These are phyloP conservation scores for Tragelaphus scriptus DNA, from an alignment of 2,113 vertebrate species.

Conservation along the genomic window DNA sequence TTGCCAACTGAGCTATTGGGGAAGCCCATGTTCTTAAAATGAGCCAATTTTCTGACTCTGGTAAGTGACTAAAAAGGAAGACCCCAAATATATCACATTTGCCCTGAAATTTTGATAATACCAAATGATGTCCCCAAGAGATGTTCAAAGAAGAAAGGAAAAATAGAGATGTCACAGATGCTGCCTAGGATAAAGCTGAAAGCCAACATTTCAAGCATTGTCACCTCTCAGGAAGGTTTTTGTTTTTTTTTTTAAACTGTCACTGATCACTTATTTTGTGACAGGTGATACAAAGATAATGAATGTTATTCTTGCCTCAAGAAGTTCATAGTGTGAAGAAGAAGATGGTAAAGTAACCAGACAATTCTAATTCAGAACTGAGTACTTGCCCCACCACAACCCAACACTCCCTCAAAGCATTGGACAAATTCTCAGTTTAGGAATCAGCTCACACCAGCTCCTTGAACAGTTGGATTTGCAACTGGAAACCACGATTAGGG, in stretches of 20 bases:
- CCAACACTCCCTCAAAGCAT: background rate
- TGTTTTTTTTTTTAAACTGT: background rate
- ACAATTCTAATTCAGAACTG: background rate
- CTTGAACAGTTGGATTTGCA: background rate
- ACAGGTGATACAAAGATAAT: background rate
- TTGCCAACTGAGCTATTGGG: background rate
- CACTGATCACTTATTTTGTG: background rate
- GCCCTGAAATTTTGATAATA: background rate
- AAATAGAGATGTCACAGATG: conserved; percentile 42
- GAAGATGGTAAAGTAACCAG: background rate
- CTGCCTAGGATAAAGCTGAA: conserved; percentile 47
- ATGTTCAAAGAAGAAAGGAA: background rate
- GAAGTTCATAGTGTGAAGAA: background rate
- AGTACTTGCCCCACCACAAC: background rate
- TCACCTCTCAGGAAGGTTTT: background rate
- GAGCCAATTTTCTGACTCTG: conserved; percentile 37
- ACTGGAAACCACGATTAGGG: conserved; percentile 2
- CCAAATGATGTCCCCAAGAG: conserved; percentile 28
- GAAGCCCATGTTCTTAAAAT: background rate
- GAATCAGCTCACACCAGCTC: background rate
- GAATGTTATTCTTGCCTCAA: background rate
- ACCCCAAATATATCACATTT: conserved; percentile 4
- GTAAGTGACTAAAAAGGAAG: background rate
- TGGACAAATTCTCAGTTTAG: background rate
- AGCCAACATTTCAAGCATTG: background rate